Evolutionary conservation across 1,140 invertebrate genomes (phyloP), one percentile per base, ranked within the genome.

Genomic region (Anadara kagoshimensis): DNA sequence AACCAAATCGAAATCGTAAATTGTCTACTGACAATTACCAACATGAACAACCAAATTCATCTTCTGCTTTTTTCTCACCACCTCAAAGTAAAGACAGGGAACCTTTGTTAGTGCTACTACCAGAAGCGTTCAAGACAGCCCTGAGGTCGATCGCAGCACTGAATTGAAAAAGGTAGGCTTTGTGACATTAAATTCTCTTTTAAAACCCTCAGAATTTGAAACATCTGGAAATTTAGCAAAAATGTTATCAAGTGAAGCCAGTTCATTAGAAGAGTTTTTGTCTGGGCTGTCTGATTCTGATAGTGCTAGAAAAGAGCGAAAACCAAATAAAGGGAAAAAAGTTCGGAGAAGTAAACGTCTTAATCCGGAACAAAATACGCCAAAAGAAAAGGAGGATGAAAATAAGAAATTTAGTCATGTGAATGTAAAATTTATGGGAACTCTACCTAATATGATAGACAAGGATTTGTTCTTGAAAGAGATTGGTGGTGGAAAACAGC

Each of bases 381-480:
- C 14, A n/a, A 36, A 2, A 57, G 49, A 16, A 49, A 47, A n/a
- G 24, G 61, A 47, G n/a, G 12, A 24, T 47, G 29, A 36, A 36
- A 36, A 36, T 36, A 36, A 36, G 29, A 36, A 36, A 36, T 36
- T 36, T 7, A 59, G 20, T 36, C 29, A 36, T 36, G 58, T 74
- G 5, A 74, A 74, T 56, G 59, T 74, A 14, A 65, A 69, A 12
- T 74, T 69, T n/a, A 63, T 74, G 72, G 72, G 72, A 5, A 67
- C 51, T 22, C 47, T 74, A 10, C 44, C 66, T 49, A 16, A 49
- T 16, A 51, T 51, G 12, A 26, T 49, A 43, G 72, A 69, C 58
- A 47, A 29, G 20, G 45, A 53, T 14, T 36, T 24, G 45, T 44
- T 69, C 7, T 36, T 69, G 14, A 69, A 49, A 61, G 44, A 69